phyloP scores from a whole-genome alignment of 2,888 invertebrate genomes.

The Papilio elwesi region DNA sequence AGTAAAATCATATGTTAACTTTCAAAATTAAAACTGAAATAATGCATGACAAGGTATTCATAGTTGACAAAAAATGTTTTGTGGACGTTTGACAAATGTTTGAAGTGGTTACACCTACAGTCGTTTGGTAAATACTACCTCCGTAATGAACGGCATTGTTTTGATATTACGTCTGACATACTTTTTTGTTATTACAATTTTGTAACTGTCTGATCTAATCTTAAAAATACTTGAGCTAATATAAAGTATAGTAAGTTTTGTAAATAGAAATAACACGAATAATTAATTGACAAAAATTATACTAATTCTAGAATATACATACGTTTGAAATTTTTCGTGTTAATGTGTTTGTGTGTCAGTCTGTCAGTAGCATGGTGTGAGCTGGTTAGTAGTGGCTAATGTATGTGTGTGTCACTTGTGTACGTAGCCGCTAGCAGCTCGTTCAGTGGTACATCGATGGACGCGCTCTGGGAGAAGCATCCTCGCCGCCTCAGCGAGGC shows the following conservation, averaged over 20 bases:
- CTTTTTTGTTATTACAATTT: slow-evolving; percentile 11
- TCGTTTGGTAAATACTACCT: slow-evolving; percentile 20
- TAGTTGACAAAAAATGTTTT: slow-evolving; percentile 32
- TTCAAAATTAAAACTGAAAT: not conserved
- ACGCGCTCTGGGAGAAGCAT: slow-evolving; percentile 89
- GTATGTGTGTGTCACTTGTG: slow-evolving; percentile 78
- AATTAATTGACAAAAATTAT: slow-evolving; percentile 26
- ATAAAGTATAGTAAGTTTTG: not conserved
- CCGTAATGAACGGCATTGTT: slow-evolving; percentile 36
- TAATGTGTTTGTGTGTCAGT: slow-evolving; percentile 36
- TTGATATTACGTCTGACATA: slow-evolving; percentile 26
- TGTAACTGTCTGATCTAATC: slow-evolving; percentile 17
- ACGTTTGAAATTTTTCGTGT: not conserved
- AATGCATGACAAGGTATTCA: slow-evolving; percentile 18
- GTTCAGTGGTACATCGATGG: slow-evolving; percentile 87
- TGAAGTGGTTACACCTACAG: slow-evolving; percentile 35
- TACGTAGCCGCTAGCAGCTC: slow-evolving; percentile 82
- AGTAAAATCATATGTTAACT: not conserved
- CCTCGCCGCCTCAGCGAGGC: slow-evolving; percentile 90
- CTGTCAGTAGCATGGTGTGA: slow-evolving; percentile 54
- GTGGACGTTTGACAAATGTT: slow-evolving; percentile 31
- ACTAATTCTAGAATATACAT: slow-evolving; percentile 9
- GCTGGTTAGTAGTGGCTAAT: slow-evolving; percentile 74
- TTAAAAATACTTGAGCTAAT: not conserved
- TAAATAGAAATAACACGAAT: slow-evolving; percentile 22